Conservation (phyloP, 92 coral and sea anemone genomes). For the Actinernus sp. region DNA sequence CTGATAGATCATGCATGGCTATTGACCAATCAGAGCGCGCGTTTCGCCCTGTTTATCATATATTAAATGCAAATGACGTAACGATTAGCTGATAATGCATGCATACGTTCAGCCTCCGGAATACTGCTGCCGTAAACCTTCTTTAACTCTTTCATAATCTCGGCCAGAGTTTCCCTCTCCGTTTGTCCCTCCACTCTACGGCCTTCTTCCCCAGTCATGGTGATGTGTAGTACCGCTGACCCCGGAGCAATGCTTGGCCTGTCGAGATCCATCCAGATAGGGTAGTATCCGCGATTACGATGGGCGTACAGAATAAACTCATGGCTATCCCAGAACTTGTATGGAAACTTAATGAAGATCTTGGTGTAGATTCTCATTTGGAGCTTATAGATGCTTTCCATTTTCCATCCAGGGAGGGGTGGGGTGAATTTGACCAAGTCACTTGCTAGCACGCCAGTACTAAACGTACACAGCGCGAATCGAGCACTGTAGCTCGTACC, state of each 20-base stretch:
- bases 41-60: no score
- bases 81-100: no score
- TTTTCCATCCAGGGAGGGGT: conserved; percentile 71
- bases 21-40: no score
- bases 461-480: conserved; percentile 72
- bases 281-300: conserved; percentile 40
- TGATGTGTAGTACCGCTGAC: conserved; percentile 46
- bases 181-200: conserved; percentile 48
- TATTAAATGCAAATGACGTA: no score
- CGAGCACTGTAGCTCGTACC: conserved; percentile 62
- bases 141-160: conserved; percentile 43
- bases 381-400: conserved; percentile 63
- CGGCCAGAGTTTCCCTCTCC: conserved; percentile 30
- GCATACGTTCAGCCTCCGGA: conserved; percentile 44
- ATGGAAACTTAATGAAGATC: conserved; percentile 70
- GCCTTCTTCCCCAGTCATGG: conserved; percentile 55
- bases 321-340: conserved; percentile 74
- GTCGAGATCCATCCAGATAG: conserved; percentile 58
- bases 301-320: conserved; percentile 58
- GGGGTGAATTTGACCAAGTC: conserved; percentile 68
- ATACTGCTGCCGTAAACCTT: conserved; percentile 47
- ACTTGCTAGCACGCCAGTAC: conserved; percentile 77
- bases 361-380: conserved; percentile 59
- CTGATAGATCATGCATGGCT: no score
- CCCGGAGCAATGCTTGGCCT: conserved; percentile 56